A percentile compares a stretch with the other conserved stretches of the same genome.
Conservation (phyloP, 2,888 invertebrate genomes). For the Mythimna albipuncta region DNA sequence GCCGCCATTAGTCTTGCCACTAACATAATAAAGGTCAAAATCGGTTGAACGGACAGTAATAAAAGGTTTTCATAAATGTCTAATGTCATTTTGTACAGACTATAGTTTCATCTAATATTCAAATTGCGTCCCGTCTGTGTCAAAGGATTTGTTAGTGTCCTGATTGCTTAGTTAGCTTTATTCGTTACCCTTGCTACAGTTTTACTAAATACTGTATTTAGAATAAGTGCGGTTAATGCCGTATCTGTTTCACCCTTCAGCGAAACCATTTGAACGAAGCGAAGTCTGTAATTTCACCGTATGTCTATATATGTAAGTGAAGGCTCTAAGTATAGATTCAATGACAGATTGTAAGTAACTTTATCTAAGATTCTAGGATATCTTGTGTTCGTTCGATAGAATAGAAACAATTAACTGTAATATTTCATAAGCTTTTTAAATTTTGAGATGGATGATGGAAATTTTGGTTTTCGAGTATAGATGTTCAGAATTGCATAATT, state of each 20-base stretch:
- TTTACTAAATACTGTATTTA: background rate
- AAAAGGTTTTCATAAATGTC: too few species aligned
- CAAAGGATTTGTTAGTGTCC: background rate
- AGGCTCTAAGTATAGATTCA: constrained; percentile 3
- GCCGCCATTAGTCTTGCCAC: too few species aligned
- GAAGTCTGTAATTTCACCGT: constrained; percentile 30
- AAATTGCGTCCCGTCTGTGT: background rate
- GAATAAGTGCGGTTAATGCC: background rate
- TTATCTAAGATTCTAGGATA: constrained; percentile 28
- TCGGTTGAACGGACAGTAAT: too few species aligned
- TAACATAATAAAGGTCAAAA: too few species aligned
- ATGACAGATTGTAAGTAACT: constrained; percentile 7
- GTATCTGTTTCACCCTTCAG: constrained; percentile 15
- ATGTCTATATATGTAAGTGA: constrained; percentile 9
- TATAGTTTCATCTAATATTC: background rate
- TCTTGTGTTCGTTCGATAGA: background rate
- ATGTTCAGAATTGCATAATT: too few species aligned
- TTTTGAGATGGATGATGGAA: too few species aligned
- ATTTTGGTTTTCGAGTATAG: too few species aligned
- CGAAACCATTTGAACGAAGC: constrained; percentile 21
- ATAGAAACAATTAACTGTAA: background rate
- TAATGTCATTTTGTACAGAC: too few species aligned
- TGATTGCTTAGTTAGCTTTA: background rate
- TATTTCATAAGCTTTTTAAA: too few species aligned
- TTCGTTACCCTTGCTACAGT: background rate